Evolutionary conservation across 2,888 invertebrate species (phyloP), one percentile per base, ranked within the genome.

Genomic region (Meta bourneti): DNA sequence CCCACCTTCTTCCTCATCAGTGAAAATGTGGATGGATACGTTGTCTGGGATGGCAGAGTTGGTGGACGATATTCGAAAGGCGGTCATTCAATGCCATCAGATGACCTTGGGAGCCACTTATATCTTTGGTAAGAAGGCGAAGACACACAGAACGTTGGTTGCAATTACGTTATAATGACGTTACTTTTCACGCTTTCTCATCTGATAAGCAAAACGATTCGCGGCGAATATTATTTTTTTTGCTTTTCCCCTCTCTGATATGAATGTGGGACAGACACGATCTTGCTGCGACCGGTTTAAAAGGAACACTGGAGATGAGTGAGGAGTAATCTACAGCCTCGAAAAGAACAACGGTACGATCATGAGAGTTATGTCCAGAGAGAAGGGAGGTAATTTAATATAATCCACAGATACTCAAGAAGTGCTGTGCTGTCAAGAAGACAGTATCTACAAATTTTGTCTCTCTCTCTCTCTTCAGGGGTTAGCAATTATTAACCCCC

Each of bases 161-260:
- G 91, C 87, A 91, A 87, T 91, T 91, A 91, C 91, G 78, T 72
- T 83, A 83, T 88, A 91, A 91, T 91, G 91, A 86, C 77, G 91
- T 87, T 91, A 88, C 91, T 87, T 91, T 91, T 91, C 91, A 87
- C 91, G 87, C 91, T 91, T 88, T 91, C 61, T 87, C 87, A 91
- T 91, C 91, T 78, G 91, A 91, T 91, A 91, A 91, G 86, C 84
- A 72, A 84, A 84, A 87, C 87, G 87, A 79, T 79, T 72, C 86
- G 74, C 84, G 48, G 79, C 78, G 78, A 78, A 78, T 78, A 51
- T 74, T 74, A 7, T 74, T 74, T 19, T 49, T 51, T 34, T 19
- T 49, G 19, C 48, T 34, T 20, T 54, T 51, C 83, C 20, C n/a
- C 54, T 51, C 20, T 34, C 80, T 54, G 16, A 13, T 72, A 51